A percentile compares a stretch with the other conserved stretches of the same genome.
Conservation (phyloP, 1,140 invertebrate species). For the Drosophila athabasca region DNA sequence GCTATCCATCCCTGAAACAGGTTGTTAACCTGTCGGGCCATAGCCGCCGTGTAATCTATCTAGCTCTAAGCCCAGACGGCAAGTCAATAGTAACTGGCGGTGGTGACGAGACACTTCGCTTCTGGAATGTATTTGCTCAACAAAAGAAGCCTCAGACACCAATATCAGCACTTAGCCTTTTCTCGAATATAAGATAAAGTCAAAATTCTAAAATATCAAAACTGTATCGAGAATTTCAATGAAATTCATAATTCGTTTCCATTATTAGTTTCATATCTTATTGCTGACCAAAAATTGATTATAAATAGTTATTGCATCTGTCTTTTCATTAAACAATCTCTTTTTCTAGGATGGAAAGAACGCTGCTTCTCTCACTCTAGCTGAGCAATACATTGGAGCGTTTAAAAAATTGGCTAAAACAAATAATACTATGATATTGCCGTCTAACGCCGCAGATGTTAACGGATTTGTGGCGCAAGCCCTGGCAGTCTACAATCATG, state of each 20-base stretch:
- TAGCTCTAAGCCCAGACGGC: constrained; percentile 99
- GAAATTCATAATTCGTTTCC: background rate
- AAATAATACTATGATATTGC: constrained; percentile 97
- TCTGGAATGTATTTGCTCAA: constrained; percentile 99
- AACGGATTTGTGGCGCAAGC: constrained; percentile 93
- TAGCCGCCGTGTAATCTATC: constrained; percentile 97
- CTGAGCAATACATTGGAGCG: constrained; percentile 97
- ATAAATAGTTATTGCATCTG: background rate
- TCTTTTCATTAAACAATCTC: constrained; percentile 24
- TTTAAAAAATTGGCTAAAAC: constrained; percentile 96
- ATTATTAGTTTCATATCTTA: background rate
- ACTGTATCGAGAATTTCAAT: background rate
- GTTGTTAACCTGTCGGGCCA: constrained; percentile 99
- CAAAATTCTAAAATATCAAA: background rate
- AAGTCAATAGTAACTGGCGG: constrained; percentile 99
- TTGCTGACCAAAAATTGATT: background rate
- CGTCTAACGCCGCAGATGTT: constrained; percentile 94
- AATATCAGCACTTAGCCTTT: constrained; percentile 96
- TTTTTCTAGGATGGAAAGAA: constrained; percentile 88
- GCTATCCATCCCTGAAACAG: constrained; percentile 96
- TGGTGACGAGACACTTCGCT: constrained; percentile 98
- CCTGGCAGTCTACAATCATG: constrained; percentile 80
- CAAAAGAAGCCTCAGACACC: constrained; percentile 95
- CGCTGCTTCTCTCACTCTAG: constrained; percentile 95
- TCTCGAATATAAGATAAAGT: constrained; percentile 85